A percentile compares a stretch with the other conserved stretches of the same genome.
Conservation (phyloP, 2,797 vertebrate genomes). For the Carcharodon carcharias region DNA sequence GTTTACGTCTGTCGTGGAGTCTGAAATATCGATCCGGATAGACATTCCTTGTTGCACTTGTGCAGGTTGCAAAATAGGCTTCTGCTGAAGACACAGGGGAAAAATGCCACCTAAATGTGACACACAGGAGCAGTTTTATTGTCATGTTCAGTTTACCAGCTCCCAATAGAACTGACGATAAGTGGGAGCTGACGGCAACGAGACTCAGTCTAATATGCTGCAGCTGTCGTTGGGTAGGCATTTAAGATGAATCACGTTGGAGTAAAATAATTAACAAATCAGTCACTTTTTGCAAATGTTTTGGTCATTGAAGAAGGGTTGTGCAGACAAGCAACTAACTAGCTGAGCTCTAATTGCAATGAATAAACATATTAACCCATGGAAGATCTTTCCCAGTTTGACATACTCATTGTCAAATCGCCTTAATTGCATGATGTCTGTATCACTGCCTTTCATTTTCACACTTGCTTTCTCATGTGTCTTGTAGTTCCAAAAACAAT, state of each 20-base stretch:
- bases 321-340: neutral
- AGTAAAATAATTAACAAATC: neutral
- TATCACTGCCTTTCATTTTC: neutral
- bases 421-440: neutral
- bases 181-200: neutral
- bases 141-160: neutral
- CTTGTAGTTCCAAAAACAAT: neutral
- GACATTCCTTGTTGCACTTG: neutral
- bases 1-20: neutral
- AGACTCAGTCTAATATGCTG: neutral
- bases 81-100: neutral
- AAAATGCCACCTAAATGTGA: neutral
- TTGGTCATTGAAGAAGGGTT: neutral
- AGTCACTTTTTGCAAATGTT: neutral
- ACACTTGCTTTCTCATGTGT: neutral
- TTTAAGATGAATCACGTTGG: constrained; percentile 1
- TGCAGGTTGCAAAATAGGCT: constrained; percentile 7
- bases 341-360: neutral
- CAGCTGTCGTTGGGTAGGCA: neutral
- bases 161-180: neutral
- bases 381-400: neutral
- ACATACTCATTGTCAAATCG: neutral
- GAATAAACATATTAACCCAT: neutral
- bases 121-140: neutral
- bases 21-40: neutral